These are phyloP conservation scores for Campoletis sonorensis DNA, from an alignment of 1,140 invertebrate genomes.

Conservation along the genomic window DNA sequence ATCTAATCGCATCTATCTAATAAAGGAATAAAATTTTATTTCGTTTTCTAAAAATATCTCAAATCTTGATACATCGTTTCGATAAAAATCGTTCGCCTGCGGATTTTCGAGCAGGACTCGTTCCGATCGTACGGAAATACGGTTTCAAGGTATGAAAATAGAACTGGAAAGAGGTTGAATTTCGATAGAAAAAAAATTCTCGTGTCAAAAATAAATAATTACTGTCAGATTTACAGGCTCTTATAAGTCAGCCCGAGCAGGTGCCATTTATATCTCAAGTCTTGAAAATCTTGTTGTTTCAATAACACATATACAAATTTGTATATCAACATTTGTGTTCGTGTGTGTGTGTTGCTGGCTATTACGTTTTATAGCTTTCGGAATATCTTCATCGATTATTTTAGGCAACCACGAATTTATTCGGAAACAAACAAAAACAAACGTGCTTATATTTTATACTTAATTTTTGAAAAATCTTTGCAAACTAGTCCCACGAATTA, in stretches of 20 bases:
- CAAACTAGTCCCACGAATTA: no score
- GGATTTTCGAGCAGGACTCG: not conserved
- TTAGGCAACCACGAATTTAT: not conserved
- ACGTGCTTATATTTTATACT: no score
- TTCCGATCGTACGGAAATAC: not conserved
- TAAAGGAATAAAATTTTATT: no score
- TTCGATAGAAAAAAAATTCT: constrained; percentile 2
- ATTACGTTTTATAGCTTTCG: not conserved
- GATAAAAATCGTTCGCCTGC: not conserved
- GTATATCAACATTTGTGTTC: no score
- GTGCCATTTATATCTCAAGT: not conserved
- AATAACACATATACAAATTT: not conserved
- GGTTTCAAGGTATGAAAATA: constrained; percentile 2
- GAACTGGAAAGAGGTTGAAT: not conserved
- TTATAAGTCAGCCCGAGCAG: not conserved
- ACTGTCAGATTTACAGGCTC: not conserved
- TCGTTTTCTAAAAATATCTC: no score
- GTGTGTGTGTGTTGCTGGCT: no score
- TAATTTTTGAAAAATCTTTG: no score
- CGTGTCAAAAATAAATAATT: constrained; percentile 38
- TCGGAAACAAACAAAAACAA: not conserved
- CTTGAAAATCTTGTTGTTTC: not conserved
- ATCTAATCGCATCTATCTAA: no score
- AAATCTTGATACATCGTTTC: not conserved
- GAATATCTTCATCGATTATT: not conserved